Evolutionary conservation across 2,113 vertebrate genomes (phyloP), one percentile per base, ranked within the genome.

Genomic region (Limnothrissa miodon): DNA sequence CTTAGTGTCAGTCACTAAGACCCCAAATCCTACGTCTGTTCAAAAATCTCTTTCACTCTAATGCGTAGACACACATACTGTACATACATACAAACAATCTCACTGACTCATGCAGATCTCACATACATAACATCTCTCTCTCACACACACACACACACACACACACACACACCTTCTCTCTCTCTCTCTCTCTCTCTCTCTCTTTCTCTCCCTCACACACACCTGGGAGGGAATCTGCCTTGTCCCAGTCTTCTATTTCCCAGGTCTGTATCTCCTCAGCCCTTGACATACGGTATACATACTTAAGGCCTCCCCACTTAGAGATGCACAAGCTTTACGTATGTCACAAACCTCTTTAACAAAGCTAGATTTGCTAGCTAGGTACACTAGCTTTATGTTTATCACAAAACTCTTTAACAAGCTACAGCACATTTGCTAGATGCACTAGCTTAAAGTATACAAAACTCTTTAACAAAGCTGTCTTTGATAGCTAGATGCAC

Each of bases 11-110:
- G 4, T n/a, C 6, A 6, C 51, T 56, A 33, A 39, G 42, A 78
- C n/a, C 78, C 78, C 45, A 78, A 78, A 53, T 46, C 78, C 80
- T 36, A 29, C 23, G 83, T 83, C 81, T 82, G 53, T 45, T 15
- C 53, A 78, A 6, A n/a, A 5, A 2, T 33, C 48, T 21, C 45
- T 48, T n/a, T n/a, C n/a, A n/a, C n/a, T n/a, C n/a, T n/a, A n/a
- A n/a, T n/a, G n/a, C n/a, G n/a, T n/a, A n/a, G n/a, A 59, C 17
- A 59, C 21, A n/a, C 56, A n/a, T 1, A 23, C 1, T n/a, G n/a
- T n/a, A 59, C 23, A 59, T 23, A 59, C 56, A 59, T 23, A 59
- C 56, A 59, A 21, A n/a, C n/a, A n/a, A n/a, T n/a, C n/a, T n/a
- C n/a, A n/a, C n/a, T n/a, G n/a, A n/a, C n/a, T n/a, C n/a, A n/a